Percentiles rank a stretch among this genome's conserved stretches.
Evolutionary conservation across 1,140 invertebrate species (phyloP).

Genomic region (Euglossa dilemma): DNA sequence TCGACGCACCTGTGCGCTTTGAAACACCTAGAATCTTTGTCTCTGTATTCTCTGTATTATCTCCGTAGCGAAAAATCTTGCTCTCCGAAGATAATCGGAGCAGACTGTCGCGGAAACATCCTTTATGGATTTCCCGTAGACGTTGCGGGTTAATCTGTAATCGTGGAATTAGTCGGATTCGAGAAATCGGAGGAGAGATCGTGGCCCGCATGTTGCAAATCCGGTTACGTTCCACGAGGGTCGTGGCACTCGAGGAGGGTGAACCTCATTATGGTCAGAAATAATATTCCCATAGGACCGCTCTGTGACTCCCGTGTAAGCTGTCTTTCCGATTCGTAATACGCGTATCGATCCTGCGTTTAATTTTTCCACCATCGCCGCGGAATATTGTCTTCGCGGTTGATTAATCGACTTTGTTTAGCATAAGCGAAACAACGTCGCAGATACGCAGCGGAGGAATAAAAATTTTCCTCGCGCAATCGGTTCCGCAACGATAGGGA

Average conservation of each 20-base stretch:
- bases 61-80: no score
- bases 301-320: background rate
- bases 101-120: background rate
- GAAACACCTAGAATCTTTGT: background rate
- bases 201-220: slow-evolving; percentile 46
- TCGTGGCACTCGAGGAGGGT: slow-evolving; percentile 4
- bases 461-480: slow-evolving; percentile 54
- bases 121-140: background rate
- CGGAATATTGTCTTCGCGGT: background rate
- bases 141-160: slow-evolving; percentile 1
- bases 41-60: background rate
- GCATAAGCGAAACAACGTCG: background rate
- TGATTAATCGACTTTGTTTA: slow-evolving; percentile 12
- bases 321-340: background rate
- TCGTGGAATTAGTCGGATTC: slow-evolving; percentile 25
- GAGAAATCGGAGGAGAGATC: slow-evolving; percentile 26
- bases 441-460: background rate
- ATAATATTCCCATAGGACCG: slow-evolving; percentile 47
- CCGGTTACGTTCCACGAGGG: slow-evolving; percentile 44
- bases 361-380: background rate
- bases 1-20: background rate
- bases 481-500: slow-evolving; percentile 52
- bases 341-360: background rate
- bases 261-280: slow-evolving; percentile 43
- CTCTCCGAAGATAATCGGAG: background rate